A percentile compares a stretch with the other conserved stretches of the same genome.
phyloP scores from a whole-genome alignment of 2,888 invertebrate genomes.

The Apamea epomidion region DNA sequence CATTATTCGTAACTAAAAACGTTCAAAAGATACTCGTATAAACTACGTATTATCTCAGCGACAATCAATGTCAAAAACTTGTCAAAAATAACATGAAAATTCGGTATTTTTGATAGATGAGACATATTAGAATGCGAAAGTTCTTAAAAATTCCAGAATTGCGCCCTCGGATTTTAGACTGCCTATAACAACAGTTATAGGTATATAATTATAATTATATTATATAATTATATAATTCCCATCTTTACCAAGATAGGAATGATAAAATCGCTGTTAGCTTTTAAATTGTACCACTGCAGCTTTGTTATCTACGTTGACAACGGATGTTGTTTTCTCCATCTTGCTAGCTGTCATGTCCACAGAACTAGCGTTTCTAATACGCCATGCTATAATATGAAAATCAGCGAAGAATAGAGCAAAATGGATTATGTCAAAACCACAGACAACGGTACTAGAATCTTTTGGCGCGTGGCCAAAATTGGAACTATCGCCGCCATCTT shows the following conservation, averaged over 20 bases:
- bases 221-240: too few relatives aligned
- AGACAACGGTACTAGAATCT: not conserved
- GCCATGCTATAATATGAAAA: not conserved
- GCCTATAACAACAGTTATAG: not conserved
- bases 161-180: not conserved
- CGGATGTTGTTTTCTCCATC: constrained; percentile 9
- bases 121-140: too few relatives aligned
- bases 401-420: not conserved
- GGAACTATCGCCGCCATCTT: not conserved
- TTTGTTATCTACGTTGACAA: constrained; percentile 17
- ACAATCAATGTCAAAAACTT: too few relatives aligned
- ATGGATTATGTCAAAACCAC: not conserved
- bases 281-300: not conserved
- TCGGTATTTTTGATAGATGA: too few relatives aligned
- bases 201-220: too few relatives aligned
- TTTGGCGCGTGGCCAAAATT: not conserved
- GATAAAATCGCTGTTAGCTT: not conserved
- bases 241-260: not conserved
- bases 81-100: too few relatives aligned
- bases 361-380: not conserved
- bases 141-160: too few relatives aligned
- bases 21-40: too few relatives aligned
- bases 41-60: too few relatives aligned
- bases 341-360: not conserved
- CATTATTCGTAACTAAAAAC: too few relatives aligned